These are phyloP conservation scores for Varroa destructor DNA, from an alignment of 1,140 invertebrate genomes.

Conservation along the genomic window DNA sequence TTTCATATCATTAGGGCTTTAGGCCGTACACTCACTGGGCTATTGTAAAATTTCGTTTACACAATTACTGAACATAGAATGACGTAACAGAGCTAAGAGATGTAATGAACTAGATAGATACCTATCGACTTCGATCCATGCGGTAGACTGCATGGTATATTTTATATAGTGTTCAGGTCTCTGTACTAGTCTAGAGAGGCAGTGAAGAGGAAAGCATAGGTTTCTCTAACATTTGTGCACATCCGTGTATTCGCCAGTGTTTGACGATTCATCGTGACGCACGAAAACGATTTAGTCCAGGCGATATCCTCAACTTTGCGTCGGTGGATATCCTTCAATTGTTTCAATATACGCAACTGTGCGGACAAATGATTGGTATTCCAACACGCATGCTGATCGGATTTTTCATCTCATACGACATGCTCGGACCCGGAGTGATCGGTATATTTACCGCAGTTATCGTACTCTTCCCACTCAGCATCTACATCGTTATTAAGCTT, in stretches of 20 bases:
- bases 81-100: too few species aligned
- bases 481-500: slow-evolving; percentile 1
- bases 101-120: too few species aligned
- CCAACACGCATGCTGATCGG: background rate
- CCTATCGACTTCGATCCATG: too few species aligned
- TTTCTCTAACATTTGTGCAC: too few species aligned
- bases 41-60: too few species aligned
- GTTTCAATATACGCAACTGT: slow-evolving; percentile 1
- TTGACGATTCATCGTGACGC: background rate
- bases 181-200: too few species aligned
- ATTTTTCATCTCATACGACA: slow-evolving; percentile 2
- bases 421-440: background rate
- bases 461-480: background rate
- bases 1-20: too few species aligned
- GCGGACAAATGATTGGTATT: background rate
- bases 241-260: background rate
- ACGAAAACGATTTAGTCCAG: background rate
- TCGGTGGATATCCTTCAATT: slow-evolving; percentile 2
- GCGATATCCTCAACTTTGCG: slow-evolving; percentile 17
- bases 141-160: too few species aligned
- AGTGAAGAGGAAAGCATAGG: too few species aligned
- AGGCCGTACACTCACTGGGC: too few species aligned
- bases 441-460: background rate
- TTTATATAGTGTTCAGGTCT: too few species aligned
- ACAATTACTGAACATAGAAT: too few species aligned